phyloP scores from a whole-genome alignment of 2,888 invertebrate species.

The Heliconius erato region DNA sequence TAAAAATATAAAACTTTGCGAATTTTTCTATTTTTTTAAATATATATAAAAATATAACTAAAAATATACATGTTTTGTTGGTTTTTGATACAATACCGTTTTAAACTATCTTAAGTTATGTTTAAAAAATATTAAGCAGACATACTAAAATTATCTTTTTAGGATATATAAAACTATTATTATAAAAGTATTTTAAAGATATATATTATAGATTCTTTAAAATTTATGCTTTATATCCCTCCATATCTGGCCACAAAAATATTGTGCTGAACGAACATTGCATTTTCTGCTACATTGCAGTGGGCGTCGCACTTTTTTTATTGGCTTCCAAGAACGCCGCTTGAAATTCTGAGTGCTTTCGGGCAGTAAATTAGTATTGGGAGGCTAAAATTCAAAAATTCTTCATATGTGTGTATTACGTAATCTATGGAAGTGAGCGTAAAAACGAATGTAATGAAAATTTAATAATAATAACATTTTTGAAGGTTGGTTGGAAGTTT shows the following conservation, averaged over 20 bases:
- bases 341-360: slow-evolving; percentile 29
- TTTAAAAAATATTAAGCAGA: not conserved
- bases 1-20: too few species aligned
- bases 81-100: not conserved
- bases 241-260: slow-evolving; percentile 8
- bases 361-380: slow-evolving; percentile 28
- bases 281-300: slow-evolving; percentile 26
- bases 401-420: not conserved
- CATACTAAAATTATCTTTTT: not conserved
- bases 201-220: not conserved
- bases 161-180: not conserved
- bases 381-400: slow-evolving; percentile 15
- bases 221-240: not conserved
- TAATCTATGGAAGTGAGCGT: not conserved
- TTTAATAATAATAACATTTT: too few species aligned
- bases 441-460: not conserved
- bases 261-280: slow-evolving; percentile 13
- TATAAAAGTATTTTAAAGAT: not conserved
- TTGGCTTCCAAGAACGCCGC: slow-evolving; percentile 28
- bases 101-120: not conserved
- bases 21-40: too few species aligned
- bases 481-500: too few species aligned
- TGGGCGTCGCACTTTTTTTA: slow-evolving; percentile 26
- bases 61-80: too few species aligned
- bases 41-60: too few species aligned